Evolutionary conservation across 2,113 vertebrate genomes (phyloP).

Genomic region (Urocolius indicus): DNA sequence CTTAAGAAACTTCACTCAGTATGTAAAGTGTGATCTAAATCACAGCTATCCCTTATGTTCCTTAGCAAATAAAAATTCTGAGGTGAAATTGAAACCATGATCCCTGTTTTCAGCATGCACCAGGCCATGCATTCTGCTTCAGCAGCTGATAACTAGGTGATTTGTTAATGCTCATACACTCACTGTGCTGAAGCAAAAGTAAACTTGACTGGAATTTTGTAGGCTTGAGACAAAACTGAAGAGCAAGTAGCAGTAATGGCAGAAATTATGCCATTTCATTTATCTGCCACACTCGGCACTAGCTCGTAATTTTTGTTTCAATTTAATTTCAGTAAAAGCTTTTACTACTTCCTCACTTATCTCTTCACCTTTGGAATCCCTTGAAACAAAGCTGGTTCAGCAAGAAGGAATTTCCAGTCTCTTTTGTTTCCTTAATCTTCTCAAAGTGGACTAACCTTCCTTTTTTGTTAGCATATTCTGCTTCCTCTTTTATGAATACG

Average conservation of each 20-base stretch:
- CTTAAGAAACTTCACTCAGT: background rate
- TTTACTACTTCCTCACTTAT: background rate
- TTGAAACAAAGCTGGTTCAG: conserved; percentile 10
- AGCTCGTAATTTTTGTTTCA: background rate
- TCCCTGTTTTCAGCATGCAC: background rate
- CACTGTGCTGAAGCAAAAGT: background rate
- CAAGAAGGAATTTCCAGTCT: background rate
- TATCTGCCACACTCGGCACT: background rate
- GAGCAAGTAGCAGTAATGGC: background rate
- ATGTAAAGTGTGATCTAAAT: background rate
- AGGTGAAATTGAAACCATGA: background rate
- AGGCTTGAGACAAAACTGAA: background rate
- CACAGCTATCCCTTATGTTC: background rate
- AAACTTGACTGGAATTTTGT: background rate
- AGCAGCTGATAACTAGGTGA: background rate
- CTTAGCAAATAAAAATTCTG: background rate
- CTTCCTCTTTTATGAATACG: background rate
- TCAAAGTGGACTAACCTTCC: background rate
- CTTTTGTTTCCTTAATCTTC: background rate
- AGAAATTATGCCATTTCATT: background rate
- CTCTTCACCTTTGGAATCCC: background rate
- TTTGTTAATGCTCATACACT: background rate
- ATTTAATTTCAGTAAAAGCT: conserved; percentile 35
- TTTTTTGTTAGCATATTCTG: background rate
- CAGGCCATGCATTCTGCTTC: background rate